Conservation (phyloP, 2,113 vertebrate genomes). For the Eubucco bourcierii region DNA sequence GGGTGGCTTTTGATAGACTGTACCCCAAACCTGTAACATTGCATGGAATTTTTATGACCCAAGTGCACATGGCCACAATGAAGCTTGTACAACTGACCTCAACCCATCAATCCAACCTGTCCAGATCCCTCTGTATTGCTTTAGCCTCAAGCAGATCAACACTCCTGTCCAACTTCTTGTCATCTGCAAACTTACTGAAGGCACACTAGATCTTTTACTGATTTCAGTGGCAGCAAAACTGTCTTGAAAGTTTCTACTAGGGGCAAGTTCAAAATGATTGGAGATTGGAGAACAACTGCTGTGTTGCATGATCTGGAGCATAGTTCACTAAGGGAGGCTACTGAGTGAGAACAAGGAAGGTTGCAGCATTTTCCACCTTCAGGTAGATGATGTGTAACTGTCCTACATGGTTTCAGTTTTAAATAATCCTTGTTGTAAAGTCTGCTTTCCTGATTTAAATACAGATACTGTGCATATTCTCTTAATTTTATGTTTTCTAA, state of each 20-base stretch:
- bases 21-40: too few relatives aligned
- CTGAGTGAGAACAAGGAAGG: not conserved
- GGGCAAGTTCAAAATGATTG: not conserved
- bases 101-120: too few relatives aligned
- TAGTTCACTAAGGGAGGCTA: not conserved
- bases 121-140: too few relatives aligned
- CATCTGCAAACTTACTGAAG: too few relatives aligned
- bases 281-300: not conserved
- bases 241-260: not conserved
- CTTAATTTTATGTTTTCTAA: not conserved
- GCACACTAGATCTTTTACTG: not conserved
- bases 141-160: too few relatives aligned
- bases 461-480: not conserved
- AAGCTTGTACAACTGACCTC: too few relatives aligned
- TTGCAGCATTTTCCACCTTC: not conserved
- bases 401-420: not conserved
- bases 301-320: not conserved
- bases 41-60: too few relatives aligned
- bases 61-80: too few relatives aligned
- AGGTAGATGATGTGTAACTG: not conserved
- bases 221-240: not conserved
- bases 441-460: slow-evolving; percentile 1
- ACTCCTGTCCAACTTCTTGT: too few relatives aligned
- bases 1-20: too few relatives aligned
- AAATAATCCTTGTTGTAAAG: not conserved